phyloP scores from a whole-genome alignment of 2,113 vertebrate species.

The Amia ocellicauda region DNA sequence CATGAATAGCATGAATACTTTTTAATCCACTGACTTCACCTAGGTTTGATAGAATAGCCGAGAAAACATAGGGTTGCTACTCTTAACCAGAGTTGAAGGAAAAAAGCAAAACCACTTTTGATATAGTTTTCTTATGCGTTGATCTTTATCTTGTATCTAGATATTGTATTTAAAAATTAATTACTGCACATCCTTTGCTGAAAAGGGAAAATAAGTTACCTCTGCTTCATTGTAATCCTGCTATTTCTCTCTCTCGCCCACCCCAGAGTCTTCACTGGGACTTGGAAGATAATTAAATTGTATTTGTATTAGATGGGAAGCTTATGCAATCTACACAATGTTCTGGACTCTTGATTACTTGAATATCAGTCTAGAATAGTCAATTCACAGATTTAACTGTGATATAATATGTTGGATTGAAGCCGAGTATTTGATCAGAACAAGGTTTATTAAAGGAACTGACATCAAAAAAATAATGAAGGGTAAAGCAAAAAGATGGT shows the following conservation, averaged over 20 bases:
- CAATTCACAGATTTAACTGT: not conserved
- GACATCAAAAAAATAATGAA: not conserved
- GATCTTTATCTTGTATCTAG: too few relatives aligned
- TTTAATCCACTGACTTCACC: too few relatives aligned
- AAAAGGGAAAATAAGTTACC: not conserved
- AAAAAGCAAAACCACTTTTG: too few relatives aligned
- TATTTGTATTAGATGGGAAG: slow-evolving; percentile 38
- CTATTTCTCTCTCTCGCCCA: slow-evolving; percentile 18
- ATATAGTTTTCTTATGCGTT: too few relatives aligned
- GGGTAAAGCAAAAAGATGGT: too few relatives aligned
- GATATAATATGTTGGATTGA: slow-evolving; percentile 32
- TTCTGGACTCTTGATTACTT: slow-evolving; percentile 50
- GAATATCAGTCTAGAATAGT: slow-evolving; percentile 37
- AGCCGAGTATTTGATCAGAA: too few relatives aligned
- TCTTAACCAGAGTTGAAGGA: too few relatives aligned
- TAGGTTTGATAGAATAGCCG: too few relatives aligned
- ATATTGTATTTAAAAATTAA: too few relatives aligned
- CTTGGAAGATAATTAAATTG: slow-evolving; percentile 42
- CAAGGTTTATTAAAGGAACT: too few relatives aligned
- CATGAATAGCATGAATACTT: too few relatives aligned
- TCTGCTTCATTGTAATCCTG: not conserved
- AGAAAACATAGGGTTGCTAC: too few relatives aligned
- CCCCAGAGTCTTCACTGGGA: slow-evolving; percentile 28
- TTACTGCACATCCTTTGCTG: not conserved
- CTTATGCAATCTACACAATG: slow-evolving; percentile 25